A percentile compares a stretch with the other conserved stretches of the same genome.
phyloP scores from a whole-genome alignment of 2,888 invertebrate genomes.

The Phanerotoma sp. region DNA sequence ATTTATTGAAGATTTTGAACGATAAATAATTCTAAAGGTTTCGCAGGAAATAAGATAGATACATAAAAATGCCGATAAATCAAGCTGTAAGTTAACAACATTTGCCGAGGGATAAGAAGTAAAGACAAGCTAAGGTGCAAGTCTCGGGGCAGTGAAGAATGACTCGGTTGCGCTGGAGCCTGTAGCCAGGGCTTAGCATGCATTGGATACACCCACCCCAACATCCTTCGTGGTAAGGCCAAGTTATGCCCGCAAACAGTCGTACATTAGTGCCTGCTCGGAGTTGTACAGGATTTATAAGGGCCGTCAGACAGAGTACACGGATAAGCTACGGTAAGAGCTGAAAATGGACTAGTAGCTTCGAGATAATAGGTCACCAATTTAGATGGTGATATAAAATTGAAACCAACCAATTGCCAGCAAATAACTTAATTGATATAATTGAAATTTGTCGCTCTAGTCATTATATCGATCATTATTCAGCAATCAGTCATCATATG shows the following conservation, averaged over 20 bases:
- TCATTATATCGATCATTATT: not conserved
- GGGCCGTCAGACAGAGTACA: slow-evolving; percentile 37
- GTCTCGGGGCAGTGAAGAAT: slow-evolving; percentile 53
- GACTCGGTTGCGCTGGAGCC: slow-evolving; percentile 55
- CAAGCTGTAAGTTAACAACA: slow-evolving; percentile 47
- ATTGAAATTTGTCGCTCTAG: not conserved
- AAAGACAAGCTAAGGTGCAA: slow-evolving; percentile 49
- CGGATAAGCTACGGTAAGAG: slow-evolving; percentile 40
- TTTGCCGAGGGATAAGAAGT: slow-evolving; percentile 55
- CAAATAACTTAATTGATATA: not conserved
- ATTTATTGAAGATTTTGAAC: no score
- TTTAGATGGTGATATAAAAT: slow-evolving; percentile 4
- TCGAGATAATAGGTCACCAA: slow-evolving; percentile 23
- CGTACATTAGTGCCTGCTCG: slow-evolving; percentile 57
- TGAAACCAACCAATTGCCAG: not conserved
- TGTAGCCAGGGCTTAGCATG: slow-evolving; percentile 56
- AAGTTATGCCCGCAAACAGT: slow-evolving; percentile 59
- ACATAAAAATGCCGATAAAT: slow-evolving; percentile 55
- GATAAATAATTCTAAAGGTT: not conserved
- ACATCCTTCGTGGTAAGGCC: slow-evolving; percentile 56
- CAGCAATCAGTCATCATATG: not conserved
- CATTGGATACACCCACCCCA: slow-evolving; percentile 53
- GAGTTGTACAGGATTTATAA: slow-evolving; percentile 57
- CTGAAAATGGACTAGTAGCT: slow-evolving; percentile 35
- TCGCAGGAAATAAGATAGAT: not conserved